Conservation (phyloP, 1,140 invertebrate species). For the Diorhabda sublineata region DNA sequence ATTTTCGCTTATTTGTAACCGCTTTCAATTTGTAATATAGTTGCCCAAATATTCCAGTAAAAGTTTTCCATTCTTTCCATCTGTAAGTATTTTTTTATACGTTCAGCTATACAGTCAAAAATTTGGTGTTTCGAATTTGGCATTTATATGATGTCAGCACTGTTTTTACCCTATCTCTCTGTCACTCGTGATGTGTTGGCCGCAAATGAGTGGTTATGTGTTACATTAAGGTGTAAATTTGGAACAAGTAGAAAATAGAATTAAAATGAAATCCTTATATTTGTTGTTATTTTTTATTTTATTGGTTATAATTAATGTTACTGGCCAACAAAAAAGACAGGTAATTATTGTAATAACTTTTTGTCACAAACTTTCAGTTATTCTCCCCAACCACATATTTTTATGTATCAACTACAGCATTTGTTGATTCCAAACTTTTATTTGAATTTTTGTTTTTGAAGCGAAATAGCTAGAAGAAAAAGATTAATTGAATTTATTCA, state of each 20-base stretch:
- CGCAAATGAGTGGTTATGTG: not conserved
- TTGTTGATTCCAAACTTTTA: no score
- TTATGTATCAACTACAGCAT: not conserved
- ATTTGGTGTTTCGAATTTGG: no score
- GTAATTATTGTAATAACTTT: not conserved
- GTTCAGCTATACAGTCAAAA: no score
- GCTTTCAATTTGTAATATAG: no score
- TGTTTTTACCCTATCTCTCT: not conserved
- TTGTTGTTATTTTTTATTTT: not conserved
- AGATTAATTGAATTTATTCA: no score
- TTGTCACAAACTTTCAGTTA: not conserved
- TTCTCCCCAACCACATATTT: not conserved
- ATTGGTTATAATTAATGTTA: not conserved
- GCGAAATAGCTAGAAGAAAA: no score
- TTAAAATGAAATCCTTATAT: not conserved
- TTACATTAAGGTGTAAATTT: not conserved
- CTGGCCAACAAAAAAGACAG: constrained; percentile 8
- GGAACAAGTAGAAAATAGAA: not conserved
- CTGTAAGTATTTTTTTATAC: no score
- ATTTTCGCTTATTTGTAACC: no score
- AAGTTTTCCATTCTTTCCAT: no score
- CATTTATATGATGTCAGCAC: no score
- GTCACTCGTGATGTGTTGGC: not conserved
- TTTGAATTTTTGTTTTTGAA: no score
- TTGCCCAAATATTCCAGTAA: no score